Evolutionary conservation across 2,888 invertebrate genomes (phyloP).

Genomic region (Perizoma affinitatum): DNA sequence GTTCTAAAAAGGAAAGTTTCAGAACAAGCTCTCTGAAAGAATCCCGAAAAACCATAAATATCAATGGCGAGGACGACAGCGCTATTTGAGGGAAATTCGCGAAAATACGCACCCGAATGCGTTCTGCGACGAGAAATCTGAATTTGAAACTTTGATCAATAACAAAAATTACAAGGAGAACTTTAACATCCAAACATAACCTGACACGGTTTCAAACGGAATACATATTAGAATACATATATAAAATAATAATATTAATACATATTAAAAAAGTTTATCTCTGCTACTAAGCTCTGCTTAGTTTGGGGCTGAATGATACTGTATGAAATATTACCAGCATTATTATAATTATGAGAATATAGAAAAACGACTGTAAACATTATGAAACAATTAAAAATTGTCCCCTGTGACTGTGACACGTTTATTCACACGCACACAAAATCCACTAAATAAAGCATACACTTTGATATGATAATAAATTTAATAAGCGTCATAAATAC

Average conservation of each 20-base stretch:
- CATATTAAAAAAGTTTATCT: too few relatives aligned
- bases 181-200: conserved; percentile 34
- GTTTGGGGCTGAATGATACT: too few relatives aligned
- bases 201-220: conserved; percentile 42
- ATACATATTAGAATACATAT: conserved; percentile 45
- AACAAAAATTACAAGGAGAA: conserved; percentile 48
- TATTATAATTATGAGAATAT: conserved; percentile 38
- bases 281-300: too few relatives aligned
- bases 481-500: conserved; percentile 80
- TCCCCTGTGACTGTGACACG: conserved; percentile 69
- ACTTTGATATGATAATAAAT: conserved; percentile 81
- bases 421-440: conserved; percentile 73
- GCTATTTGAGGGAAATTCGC: conserved; percentile 60
- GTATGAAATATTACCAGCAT: too few relatives aligned
- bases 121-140: conserved; percentile 66
- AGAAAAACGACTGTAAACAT: conserved; percentile 61
- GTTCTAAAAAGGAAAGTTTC: conserved; percentile 69
- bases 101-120: conserved; percentile 62
- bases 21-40: conserved; percentile 69
- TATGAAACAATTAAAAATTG: conserved; percentile 65
- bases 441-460: conserved; percentile 71
- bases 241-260: too few relatives aligned
- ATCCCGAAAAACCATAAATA: conserved; percentile 75
- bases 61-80: conserved; percentile 68
- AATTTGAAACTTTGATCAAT: conserved; percentile 66